Base-by-base conservation (phyloP, 2,888 invertebrate species). In the Plebejus anna region DNA sequence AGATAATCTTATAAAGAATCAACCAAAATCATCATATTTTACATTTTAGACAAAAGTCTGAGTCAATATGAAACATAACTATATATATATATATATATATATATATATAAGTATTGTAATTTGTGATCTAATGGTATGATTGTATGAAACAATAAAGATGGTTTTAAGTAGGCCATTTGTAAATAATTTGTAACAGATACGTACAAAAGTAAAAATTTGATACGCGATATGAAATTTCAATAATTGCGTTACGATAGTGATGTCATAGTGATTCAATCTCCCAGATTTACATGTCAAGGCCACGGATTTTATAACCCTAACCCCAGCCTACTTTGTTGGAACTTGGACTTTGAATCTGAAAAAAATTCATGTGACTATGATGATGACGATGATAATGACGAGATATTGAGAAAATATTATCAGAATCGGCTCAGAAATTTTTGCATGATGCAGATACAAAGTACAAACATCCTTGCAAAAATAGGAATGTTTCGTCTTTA, bases 141-240 rank as follows among this genome's bases (percentile, higher is more conserved):
- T 61, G 28, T 11, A 61, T 61, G 22, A 61, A 61, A 3, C 4
- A 28, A 61, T 22, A 5, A 4, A 61, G 28, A 61, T 4, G 61
- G 4, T 28, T 9, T 3, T 7, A 61, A 28, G 61, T 61, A 61
- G 28, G 22, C 11, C 28, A 61, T 61, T 61, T 61, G 59, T 59
- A 59, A 59, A 59, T 59, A 59, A 59, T 59, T 59, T 59, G 61
- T 61, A 61, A 61, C 28, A 59, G 7, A n/a, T 57, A 55, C 16
- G 16, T 9, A 4, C 1, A 66, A 66, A 16, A 66, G 32, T 36
- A 4, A 13, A 13, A 66, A 66, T 66, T 66, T 66, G 66, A 66
- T 66, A 66, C 36, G 16, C 16, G 66, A 66, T 66, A 66, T 66
- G 32, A 36, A 66, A 66, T 36, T 66, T 66, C 32, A 32, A 61